These are phyloP conservation scores for Nasonia longicornis DNA, from an alignment of 1,140 invertebrate genomes.

Conservation along the genomic window DNA sequence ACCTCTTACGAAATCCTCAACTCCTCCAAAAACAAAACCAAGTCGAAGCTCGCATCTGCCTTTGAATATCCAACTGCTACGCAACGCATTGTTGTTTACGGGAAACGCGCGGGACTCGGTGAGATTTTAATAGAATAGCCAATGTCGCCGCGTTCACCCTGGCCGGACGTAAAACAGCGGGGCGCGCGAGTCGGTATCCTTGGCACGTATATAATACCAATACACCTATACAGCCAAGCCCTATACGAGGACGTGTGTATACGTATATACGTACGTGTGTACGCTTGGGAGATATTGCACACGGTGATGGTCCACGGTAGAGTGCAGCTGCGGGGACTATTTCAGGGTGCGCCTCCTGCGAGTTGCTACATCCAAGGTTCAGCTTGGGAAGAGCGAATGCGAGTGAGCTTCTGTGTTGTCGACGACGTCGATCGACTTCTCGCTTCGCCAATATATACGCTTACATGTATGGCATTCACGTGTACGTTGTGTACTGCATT, in stretches of 20 bases:
- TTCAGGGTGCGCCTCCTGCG: constrained; percentile 9
- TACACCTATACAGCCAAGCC: not conserved
- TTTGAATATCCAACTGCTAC: too few relatives aligned
- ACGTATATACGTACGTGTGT: not conserved
- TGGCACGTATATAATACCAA: constrained; percentile 45
- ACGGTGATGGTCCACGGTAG: not conserved
- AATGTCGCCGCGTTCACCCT: constrained; percentile 10
- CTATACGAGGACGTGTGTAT: not conserved
- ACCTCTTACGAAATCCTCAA: too few relatives aligned
- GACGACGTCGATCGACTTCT: not conserved
- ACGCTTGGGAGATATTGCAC: not conserved
- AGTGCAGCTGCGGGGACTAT: not conserved
- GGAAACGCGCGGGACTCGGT: too few relatives aligned
- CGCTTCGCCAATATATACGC: too few relatives aligned
- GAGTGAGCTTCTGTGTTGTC: constrained; percentile 5
- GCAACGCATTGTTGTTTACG: constrained; percentile 21
- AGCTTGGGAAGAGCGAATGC: too few relatives aligned
- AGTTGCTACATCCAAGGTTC: not conserved
- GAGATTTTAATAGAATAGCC: not conserved
- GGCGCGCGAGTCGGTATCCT: constrained; percentile 42
- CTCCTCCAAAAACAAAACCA: too few relatives aligned
- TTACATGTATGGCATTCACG: too few relatives aligned
- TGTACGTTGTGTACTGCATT: too few relatives aligned
- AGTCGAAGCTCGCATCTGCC: too few relatives aligned
- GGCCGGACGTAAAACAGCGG: not conserved